Base-by-base conservation (phyloP, 1,140 invertebrate genomes). In the Meloidogyne exigua region DNA sequence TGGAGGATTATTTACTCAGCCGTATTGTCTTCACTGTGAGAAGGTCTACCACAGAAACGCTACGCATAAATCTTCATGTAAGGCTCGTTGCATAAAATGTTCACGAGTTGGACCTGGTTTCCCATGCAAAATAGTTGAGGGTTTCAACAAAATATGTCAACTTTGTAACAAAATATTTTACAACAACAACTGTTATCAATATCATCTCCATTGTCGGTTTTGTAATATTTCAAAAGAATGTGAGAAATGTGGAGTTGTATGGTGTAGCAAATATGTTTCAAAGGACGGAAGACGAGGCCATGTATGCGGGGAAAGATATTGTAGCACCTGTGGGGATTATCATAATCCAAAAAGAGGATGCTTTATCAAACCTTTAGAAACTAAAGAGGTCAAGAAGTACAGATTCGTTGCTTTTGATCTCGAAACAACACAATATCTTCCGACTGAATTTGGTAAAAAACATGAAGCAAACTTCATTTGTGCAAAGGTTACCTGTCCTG, bases 21-120 rank as follows among this genome's bases (percentile, higher is more conserved):
- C 39, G 4, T 74, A 74, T 21, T 74, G 72, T 2, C 42, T 74
- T n/a, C 5, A 15, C 1, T 74, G 72, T n/a, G 72, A 74, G 21
- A 44, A 25, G 3, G 23, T 57, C 4, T 74, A 65, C 10, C 9
- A 32, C 7, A 25, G 28, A 18, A 18, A 10, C 9, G 5, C 32
- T 4, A 21, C 70, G 5, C 23, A 65, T 70, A 49, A 73, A 0
- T 15, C 64, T 15, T 15, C 21, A 9, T 73, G 72, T 32, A 15
- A 5, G n/a, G 13, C 65, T 0, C 2, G 28, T 1, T 73, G 72
- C n/a, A 39, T n/a, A 4, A 65, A 73, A 4, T 73, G 72, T 9
- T 15, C 13, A 4, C 68, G 39, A 44, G 28, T 42, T 9, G 49
- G 26, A 23, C 12, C 18, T 15, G 28, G 42, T 18, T 57, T 57